These are phyloP conservation scores for Dasyprocta punctata DNA, from an alignment of 2,113 vertebrate genomes.

Conservation along the genomic window DNA sequence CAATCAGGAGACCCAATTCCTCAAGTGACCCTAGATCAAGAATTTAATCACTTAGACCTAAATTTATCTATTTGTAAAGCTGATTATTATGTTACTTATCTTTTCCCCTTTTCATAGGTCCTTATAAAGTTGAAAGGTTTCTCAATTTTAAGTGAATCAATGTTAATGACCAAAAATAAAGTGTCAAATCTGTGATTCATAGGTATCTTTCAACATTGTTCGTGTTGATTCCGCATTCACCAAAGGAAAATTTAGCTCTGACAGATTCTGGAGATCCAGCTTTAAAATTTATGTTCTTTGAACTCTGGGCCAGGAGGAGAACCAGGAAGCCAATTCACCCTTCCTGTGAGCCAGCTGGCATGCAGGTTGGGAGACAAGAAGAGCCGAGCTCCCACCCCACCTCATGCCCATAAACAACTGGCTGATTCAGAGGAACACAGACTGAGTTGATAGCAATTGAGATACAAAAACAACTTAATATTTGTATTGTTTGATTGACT, in stretches of 20 bases:
- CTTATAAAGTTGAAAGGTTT: background rate
- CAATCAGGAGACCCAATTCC: constrained; percentile 18
- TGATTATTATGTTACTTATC: background rate
- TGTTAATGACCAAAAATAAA: constrained; percentile 15
- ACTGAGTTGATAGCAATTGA: no score
- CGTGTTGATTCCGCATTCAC: constrained; percentile 20
- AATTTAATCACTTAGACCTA: background rate
- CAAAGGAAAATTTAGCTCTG: constrained; percentile 11
- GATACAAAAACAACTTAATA: no score
- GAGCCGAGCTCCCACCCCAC: no score
- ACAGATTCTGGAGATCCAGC: background rate
- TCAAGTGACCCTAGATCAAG: background rate
- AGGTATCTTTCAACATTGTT: background rate
- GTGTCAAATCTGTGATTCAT: background rate
- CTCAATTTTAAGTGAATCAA: constrained; percentile 8
- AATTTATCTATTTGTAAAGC: constrained; percentile 28
- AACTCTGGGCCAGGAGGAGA: background rate
- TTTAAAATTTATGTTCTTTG: background rate
- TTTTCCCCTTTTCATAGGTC: constrained; percentile 6
- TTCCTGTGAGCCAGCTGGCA: no score
- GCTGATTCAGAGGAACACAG: no score
- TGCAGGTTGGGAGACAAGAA: no score
- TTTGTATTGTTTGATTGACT: no score
- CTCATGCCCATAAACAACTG: no score
- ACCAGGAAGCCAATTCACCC: no score